These are phyloP conservation scores for Nycticryphes semicollaris DNA, from an alignment of 2,113 vertebrate genomes.

Conservation along the genomic window DNA sequence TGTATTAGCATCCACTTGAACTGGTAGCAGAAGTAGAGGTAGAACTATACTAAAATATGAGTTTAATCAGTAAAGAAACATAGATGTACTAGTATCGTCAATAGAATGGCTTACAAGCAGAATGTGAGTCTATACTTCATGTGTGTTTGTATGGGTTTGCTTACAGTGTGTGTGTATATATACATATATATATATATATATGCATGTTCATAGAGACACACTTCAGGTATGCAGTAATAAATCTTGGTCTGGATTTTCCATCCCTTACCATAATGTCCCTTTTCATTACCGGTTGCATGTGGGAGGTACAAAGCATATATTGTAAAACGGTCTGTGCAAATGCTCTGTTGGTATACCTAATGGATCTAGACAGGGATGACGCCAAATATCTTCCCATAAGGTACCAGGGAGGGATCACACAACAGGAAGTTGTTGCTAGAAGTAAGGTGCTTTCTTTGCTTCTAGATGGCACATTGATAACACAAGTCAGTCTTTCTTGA, in stretches of 20 bases:
- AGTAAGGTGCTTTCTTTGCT: neutral
- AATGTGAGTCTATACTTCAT: neutral
- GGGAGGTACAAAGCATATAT: rapidly evolving
- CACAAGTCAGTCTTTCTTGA: neutral
- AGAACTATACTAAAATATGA: neutral
- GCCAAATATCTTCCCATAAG: neutral
- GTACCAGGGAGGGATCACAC: neutral
- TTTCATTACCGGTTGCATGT: neutral
- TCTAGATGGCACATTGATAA: neutral
- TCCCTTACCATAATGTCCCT: neutral
- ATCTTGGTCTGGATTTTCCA: neutral
- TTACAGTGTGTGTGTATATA: rapidly evolving
- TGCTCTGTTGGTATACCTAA: rapidly evolving
- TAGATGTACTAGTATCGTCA: neutral
- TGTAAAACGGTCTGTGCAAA: neutral
- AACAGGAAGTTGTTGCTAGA: neutral
- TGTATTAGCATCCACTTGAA: neutral
- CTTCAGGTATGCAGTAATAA: neutral
- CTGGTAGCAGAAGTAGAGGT: too few species aligned
- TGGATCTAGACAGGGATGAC: neutral
- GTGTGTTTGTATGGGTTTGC: neutral
- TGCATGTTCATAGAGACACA: neutral
- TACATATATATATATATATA: too few species aligned
- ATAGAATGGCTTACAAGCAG: neutral
- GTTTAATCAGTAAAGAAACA: neutral